Base-by-base conservation (phyloP, 2,888 invertebrate genomes). In the Torymus texanus region DNA sequence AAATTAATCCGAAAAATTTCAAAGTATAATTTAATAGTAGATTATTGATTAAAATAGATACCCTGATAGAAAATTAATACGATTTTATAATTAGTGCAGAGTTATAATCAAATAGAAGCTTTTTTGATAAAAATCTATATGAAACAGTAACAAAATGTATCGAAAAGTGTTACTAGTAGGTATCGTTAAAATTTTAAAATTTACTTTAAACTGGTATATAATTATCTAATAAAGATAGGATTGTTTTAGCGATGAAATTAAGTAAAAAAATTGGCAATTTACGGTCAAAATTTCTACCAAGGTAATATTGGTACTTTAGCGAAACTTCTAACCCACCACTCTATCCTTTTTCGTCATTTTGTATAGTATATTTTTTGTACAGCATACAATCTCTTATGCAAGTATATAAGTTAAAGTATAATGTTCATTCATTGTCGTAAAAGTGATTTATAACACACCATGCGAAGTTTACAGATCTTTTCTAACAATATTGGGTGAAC, bases 31-130 rank as follows among this genome's bases (percentile, higher is more conserved):
- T 2, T 13, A 13, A 55, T 29, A 29, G 24, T 24, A 59, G n/a
- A 59, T 70, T 71, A 61, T 71, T 61, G 62, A 72, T 72, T 62
- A 62, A 29, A 72, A 53, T 16, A 13, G 41, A 62, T 62, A 53
- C n/a, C n/a, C n/a, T n/a, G n/a, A n/a, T n/a, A n/a, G n/a, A n/a
- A n/a, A n/a, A n/a, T n/a, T n/a, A n/a, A n/a, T n/a, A n/a, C n/a
- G n/a, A n/a, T n/a, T n/a, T n/a, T n/a, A n/a, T n/a, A n/a, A n/a
- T n/a, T n/a, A n/a, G n/a, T n/a, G n/a, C n/a, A n/a, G n/a, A n/a
- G n/a, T n/a, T n/a, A n/a, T n/a, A n/a, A n/a, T n/a, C n/a, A n/a
- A n/a, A n/a, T n/a, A n/a, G n/a, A n/a, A n/a, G n/a, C n/a, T n/a
- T n/a, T n/a, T n/a, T n/a, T n/a, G n/a, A n/a, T n/a, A n/a, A n/a